Evolutionary conservation across 2,797 vertebrate genomes (phyloP).

Genomic region (Lindbergichthys nudifrons): DNA sequence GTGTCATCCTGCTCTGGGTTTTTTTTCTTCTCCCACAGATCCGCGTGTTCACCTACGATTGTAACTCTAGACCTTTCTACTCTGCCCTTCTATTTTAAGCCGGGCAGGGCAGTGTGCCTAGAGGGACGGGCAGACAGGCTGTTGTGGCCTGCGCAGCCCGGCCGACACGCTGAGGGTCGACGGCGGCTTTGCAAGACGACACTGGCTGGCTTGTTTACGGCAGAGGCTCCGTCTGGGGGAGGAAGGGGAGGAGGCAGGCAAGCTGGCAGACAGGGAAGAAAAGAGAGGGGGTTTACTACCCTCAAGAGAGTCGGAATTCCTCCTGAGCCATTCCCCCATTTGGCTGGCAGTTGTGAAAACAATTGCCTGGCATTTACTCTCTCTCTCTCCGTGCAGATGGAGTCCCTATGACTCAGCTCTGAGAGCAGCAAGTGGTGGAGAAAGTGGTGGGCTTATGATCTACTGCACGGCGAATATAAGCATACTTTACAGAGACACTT

Average conservation of each 20-base stretch:
- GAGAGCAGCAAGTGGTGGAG: constrained; percentile 78
- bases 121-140: constrained; percentile 60
- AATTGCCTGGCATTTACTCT: constrained; percentile 85
- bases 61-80: constrained; percentile 67
- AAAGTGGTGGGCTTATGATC: constrained; percentile 74
- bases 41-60: constrained; percentile 62
- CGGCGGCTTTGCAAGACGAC: constrained; percentile 71
- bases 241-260: constrained; percentile 41
- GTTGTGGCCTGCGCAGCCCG: constrained; percentile 54
- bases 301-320: constrained; percentile 84
- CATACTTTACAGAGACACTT: constrained; percentile 51
- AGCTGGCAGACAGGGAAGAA: constrained; percentile 56
- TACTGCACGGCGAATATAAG: constrained; percentile 57
- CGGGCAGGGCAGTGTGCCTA: constrained; percentile 68
- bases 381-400: constrained; percentile 73
- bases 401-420: constrained; percentile 83
- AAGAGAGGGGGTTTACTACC: constrained; percentile 78
- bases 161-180: constrained; percentile 35
- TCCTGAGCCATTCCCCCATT: constrained; percentile 85
- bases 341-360: constrained; percentile 89
- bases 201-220: constrained; percentile 75
- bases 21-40: constrained; percentile 30
- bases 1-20: constrained; percentile 57
- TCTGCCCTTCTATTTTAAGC: constrained; percentile 79
- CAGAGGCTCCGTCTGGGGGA: constrained; percentile 67